Base-by-base conservation (phyloP, 2,888 invertebrate genomes). In the Caenorhabditis virilis region DNA sequence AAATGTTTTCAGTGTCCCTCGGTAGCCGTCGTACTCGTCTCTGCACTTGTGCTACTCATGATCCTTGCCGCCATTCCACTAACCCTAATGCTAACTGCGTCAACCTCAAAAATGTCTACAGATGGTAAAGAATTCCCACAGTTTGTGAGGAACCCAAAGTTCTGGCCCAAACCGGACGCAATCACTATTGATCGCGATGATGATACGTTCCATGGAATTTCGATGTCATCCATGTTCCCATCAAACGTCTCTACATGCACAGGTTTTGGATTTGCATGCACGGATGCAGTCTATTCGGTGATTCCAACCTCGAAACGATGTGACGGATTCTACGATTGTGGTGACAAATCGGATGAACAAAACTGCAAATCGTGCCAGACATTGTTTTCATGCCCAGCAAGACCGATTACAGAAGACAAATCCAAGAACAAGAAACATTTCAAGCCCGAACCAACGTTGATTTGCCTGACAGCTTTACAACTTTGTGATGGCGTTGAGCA, bases 221-320 rank as follows among this genome's bases (percentile, higher is more conserved):
- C 71, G 22, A 65, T 73, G 57, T 36, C 58, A 3, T 45, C 69
- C 4, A 20, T 69, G 13, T 64, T 77, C 53, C 79, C 79, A 20
- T 65, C 69, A 20, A 78, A 78, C 48, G 66, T 79, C 26, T 68
- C 63, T 11, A 68, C 66, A 26, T 79, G 79, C 57, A 49, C 55
- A 18, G 77, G 76, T 13, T 78, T 74, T 47, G 79, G 79, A 25
- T 79, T 80, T 64, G 56, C 69, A 7, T 79, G 79, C 49, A 68
- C 69, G 5, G 59, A 57, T 18, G 49, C 67, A 13, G 77, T 79
- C 46, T 51, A 58, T 33, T 52, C 56, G 25, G 48, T 73, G 13
- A 68, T 74, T 38, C 52, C 68, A 11, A 69, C 72, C 2, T 55
- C 67, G 33, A 53, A 62, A 33, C 55, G 77, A 11, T 79, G 79